Conservation (phyloP, 2,888 invertebrate species). For the Drosophila acutilabella region DNA sequence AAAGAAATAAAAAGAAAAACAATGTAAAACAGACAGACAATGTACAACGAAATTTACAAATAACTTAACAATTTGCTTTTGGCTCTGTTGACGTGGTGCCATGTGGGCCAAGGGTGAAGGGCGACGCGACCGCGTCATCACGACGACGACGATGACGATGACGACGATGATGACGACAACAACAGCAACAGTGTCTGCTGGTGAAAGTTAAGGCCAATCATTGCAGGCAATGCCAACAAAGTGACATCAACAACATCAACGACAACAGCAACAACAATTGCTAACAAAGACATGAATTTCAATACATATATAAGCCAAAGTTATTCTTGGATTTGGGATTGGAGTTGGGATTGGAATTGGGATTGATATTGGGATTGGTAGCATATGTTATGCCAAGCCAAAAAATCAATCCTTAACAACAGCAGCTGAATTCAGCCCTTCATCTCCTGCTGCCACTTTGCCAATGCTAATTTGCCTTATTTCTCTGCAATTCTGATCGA, state of each 20-base stretch:
- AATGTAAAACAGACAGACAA: conserved; percentile 37
- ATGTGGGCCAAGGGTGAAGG: conserved; percentile 55
- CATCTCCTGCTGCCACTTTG: conserved; percentile 11
- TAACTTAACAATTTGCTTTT: conserved; percentile 80
- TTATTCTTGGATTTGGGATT: conserved; percentile 8
- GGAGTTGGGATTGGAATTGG: not conserved
- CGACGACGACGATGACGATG: conserved; percentile 63
- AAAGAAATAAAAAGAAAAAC: conserved; percentile 10
- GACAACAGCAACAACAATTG: conserved; percentile 35
- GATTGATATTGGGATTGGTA: conserved; percentile 4
- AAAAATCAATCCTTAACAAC: conserved; percentile 36
- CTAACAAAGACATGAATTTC: conserved; percentile 81
- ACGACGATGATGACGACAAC: conserved; percentile 65
- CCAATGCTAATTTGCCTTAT: conserved; percentile 63
- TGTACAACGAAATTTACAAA: conserved; percentile 73
- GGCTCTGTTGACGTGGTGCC: conserved; percentile 54
- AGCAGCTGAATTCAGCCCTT: conserved; percentile 13
- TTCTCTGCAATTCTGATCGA: conserved; percentile 50
- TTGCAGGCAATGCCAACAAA: conserved; percentile 59
- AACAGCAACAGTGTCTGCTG: conserved; percentile 37
- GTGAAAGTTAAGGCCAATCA: conserved; percentile 80
- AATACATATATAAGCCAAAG: conserved; percentile 52
- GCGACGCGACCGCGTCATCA: conserved; percentile 66
- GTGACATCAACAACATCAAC: conserved; percentile 54
- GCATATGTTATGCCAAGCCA: conserved; percentile 33